Conservation (phyloP, 1,140 invertebrate species). For the Rhagoletis zephyria region DNA sequence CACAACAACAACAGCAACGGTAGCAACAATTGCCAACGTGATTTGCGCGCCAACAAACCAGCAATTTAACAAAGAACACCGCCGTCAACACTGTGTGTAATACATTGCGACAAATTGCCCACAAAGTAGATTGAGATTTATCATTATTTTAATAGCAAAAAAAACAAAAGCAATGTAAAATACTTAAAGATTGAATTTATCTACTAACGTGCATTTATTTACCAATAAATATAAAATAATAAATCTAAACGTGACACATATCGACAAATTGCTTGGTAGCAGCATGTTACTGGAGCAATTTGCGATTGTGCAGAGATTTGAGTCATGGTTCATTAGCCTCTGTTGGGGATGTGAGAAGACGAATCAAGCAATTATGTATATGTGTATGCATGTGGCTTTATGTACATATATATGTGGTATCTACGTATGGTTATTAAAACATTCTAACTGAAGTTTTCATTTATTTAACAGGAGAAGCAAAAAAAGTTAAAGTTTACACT, state of each 20-base stretch:
- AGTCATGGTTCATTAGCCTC: background rate
- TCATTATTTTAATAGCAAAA: conserved; percentile 50
- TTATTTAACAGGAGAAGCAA: no score
- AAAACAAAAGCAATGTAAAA: conserved; percentile 11
- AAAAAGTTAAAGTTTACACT: no score
- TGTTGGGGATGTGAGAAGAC: background rate
- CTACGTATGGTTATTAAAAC: background rate
- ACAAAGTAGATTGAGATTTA: conserved; percentile 52
- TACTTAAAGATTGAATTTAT: conserved; percentile 1
- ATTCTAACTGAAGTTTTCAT: no score
- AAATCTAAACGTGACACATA: conserved; percentile 44
- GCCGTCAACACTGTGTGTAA: conserved; percentile 21
- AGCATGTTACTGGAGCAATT: background rate
- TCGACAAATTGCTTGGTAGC: conserved; percentile 38
- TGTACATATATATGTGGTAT: background rate
- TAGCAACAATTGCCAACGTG: conserved; percentile 34
- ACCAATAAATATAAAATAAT: conserved; percentile 45
- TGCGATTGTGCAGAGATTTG: background rate
- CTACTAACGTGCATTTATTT: conserved; percentile 32
- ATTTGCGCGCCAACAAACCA: conserved; percentile 25
- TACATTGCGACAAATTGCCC: conserved; percentile 50
- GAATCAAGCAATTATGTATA: background rate
- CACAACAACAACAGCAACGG: background rate
- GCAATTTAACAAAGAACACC: background rate
- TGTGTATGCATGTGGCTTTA: background rate